Evolutionary conservation across 2,113 vertebrate species (phyloP), one percentile per base, ranked within the genome.

Genomic region (Chunga burmeisteri): DNA sequence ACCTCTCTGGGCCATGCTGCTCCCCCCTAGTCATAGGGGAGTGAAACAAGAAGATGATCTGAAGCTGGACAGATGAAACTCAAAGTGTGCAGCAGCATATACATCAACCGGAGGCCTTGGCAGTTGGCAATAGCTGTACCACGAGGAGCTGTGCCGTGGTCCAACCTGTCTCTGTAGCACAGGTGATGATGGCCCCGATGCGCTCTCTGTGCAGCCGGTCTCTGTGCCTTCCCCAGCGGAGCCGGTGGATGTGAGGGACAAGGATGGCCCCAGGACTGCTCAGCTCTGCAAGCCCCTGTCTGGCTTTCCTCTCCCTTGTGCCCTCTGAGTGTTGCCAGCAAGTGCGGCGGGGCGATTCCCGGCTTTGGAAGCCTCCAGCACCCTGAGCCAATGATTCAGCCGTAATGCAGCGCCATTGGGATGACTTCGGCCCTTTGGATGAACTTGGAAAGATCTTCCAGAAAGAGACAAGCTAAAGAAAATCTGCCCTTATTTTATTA

Each of bases 251-350:
- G 32, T 13, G 7, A 62, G 59, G 67, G 62, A 16, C 15, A 32
- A 32, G 18, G 87, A 46, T 49, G 36, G 25, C 36, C 25, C 36
- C 58, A 18, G 71, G 4, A 27, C 25, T 19, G 44, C 70, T 85
- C 74, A 7, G 56, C 42, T 75, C 80, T 36, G 9, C 36, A 10
- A 65, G 30, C 13, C 46, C 27, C n/a, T 6, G 20, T 7, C 42
- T 65, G 62, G n/a, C 7, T 61, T 36, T 82, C 58, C 86, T 94
- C 88, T 63, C 40, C 85, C 52, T 77, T 40, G 29, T 93, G 85
- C 92, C 90, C 79, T 96, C 95, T 94, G 8, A 67, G 94, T 92
- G 90, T 92, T 50, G 16, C 59, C 90, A 59, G 68, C 62, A 32
- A 82, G 79, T 50, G 59, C 18, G 10, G 23, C 11, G 2, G 53